These are phyloP conservation scores for Thereuonema tuberculata DNA, from an alignment of 1,140 invertebrate species.

Conservation along the genomic window DNA sequence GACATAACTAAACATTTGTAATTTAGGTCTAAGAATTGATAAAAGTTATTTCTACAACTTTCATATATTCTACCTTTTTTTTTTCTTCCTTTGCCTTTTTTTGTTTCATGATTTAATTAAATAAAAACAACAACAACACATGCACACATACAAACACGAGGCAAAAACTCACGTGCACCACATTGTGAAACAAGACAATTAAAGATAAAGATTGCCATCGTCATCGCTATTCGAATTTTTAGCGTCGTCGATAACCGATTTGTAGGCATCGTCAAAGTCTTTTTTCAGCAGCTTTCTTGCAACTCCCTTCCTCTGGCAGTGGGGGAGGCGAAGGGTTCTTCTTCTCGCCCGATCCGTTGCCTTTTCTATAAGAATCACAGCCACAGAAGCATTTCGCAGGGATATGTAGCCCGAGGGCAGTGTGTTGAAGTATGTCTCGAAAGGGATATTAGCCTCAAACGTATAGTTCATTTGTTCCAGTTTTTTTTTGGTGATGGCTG, in stretches of 20 bases:
- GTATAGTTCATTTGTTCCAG: background rate
- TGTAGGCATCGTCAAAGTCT: background rate
- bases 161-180: too few relatives aligned
- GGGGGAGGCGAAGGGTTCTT: background rate
- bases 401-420: background rate
- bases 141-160: too few relatives aligned
- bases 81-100: too few relatives aligned
- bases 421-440: background rate
- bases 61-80: too few relatives aligned
- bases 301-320: background rate
- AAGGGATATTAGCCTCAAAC: background rate
- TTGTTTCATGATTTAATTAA: too few relatives aligned
- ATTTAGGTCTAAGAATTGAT: too few relatives aligned
- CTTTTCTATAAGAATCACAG: background rate
- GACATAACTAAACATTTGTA: too few relatives aligned
- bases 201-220: background rate
- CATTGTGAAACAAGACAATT: background rate
- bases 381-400: background rate
- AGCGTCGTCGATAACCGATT: background rate
- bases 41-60: too few relatives aligned
- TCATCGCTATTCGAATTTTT: background rate
- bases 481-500: background rate
- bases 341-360: background rate
- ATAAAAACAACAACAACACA: too few relatives aligned
- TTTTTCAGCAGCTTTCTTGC: background rate